Evolutionary conservation across 2,113 vertebrate genomes (phyloP).

Genomic region (Pipa parva): DNA sequence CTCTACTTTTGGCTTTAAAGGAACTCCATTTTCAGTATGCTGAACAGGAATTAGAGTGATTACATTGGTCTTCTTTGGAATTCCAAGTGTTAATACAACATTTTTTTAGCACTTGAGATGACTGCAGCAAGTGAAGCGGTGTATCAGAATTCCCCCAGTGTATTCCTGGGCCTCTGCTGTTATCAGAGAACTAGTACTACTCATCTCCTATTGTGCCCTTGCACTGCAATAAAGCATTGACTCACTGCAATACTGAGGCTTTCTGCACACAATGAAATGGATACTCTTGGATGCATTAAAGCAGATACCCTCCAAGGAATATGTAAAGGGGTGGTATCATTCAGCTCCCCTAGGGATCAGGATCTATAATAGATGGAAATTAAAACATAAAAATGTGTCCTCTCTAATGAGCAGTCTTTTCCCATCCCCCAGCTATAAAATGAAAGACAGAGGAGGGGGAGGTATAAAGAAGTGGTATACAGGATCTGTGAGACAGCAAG

Average conservation of each 20-base stretch:
- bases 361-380: slow-evolving; percentile 94
- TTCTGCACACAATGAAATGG: not conserved
- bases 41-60: no score
- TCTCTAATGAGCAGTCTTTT: slow-evolving; percentile 71
- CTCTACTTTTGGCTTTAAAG: no score
- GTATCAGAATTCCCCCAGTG: slow-evolving; percentile 20
- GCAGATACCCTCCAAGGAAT: slow-evolving; percentile 55
- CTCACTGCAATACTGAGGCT: not conserved
- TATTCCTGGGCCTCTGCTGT: slow-evolving; percentile 5
- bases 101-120: no score
- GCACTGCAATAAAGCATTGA: no score
- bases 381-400: slow-evolving; percentile 96
- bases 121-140: not conserved
- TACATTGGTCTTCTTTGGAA: no score
- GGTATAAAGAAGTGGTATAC: no score
- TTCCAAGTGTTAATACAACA: no score
- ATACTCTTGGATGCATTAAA: slow-evolving; percentile 44
- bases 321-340: slow-evolving; percentile 48
- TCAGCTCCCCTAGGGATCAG: slow-evolving; percentile 61
- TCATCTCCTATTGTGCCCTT: no score
- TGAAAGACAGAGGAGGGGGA: not conserved
- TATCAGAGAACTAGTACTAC: no score
- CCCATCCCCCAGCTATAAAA: slow-evolving; percentile 11
- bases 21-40: no score
- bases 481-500: not conserved